These are phyloP conservation scores for Neolamprologus devosi DNA, from an alignment of 2,113 vertebrate species.

Conservation along the genomic window DNA sequence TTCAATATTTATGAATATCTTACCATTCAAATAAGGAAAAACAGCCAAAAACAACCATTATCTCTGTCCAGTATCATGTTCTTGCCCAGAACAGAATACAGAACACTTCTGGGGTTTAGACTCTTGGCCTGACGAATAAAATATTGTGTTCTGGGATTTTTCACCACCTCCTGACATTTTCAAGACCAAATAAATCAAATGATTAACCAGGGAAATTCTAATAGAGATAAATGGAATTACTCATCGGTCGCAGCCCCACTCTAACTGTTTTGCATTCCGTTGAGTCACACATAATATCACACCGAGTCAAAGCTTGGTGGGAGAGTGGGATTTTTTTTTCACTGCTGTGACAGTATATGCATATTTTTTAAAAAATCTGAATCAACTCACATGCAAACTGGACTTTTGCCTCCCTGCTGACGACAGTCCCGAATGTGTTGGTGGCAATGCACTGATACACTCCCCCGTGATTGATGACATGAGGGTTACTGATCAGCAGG, in stretches of 20 bases:
- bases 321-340: background rate
- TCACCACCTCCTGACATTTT: background rate
- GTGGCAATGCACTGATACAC: slow-evolving; percentile 87
- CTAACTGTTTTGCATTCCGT: background rate
- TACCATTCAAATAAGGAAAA: background rate
- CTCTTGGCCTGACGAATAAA: background rate
- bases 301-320: background rate
- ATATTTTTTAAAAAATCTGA: background rate
- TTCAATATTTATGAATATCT: background rate
- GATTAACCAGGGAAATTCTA: background rate
- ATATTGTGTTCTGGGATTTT: background rate
- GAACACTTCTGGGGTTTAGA: background rate
- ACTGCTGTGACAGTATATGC: background rate
- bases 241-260: background rate
- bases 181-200: background rate
- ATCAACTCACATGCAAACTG: slow-evolving; percentile 86
- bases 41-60: background rate
- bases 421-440: slow-evolving; percentile 81
- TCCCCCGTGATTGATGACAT: slow-evolving; percentile 75
- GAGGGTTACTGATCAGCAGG: slow-evolving; percentile 80
- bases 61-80: background rate
- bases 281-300: background rate
- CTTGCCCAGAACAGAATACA: background rate
- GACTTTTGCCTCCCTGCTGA: slow-evolving; percentile 83
- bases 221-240: background rate